Conservation (phyloP, 2,888 invertebrate species). For the Dynastes tityus region DNA sequence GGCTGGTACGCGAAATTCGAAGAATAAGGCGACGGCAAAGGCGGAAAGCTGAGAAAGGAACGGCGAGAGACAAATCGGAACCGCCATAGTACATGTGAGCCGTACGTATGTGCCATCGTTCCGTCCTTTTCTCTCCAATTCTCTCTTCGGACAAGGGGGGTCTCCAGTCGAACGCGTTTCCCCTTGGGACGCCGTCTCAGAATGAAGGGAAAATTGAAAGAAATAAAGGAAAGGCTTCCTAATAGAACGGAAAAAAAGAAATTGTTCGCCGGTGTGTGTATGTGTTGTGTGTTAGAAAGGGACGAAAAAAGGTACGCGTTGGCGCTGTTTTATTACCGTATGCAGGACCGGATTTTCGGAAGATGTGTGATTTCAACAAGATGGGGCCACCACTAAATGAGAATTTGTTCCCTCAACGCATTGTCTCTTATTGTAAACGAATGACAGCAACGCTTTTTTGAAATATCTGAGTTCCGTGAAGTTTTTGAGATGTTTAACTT, state of each 20-base stretch:
- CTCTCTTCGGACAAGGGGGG: slow-evolving; percentile 8
- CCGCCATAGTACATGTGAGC: neutral
- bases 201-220: slow-evolving; percentile 74
- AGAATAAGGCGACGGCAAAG: slow-evolving; percentile 8
- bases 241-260: slow-evolving; percentile 67
- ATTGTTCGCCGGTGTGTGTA: slow-evolving; percentile 57
- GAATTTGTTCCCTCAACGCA: neutral
- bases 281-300: slow-evolving; percentile 51
- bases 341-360: slow-evolving; percentile 1
- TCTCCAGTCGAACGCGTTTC: slow-evolving; percentile 55
- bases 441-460: too few species aligned
- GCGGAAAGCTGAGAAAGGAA: slow-evolving; percentile 35
- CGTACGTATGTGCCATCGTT: slow-evolving; percentile 25
- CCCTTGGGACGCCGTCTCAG: slow-evolving; percentile 66
- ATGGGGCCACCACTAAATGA: neutral
- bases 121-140: neutral
- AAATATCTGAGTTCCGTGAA: too few species aligned
- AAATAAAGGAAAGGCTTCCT: slow-evolving; percentile 68
- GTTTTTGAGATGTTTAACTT: too few species aligned
- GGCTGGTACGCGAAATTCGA: neutral
- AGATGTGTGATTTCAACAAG: neutral
- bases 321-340: neutral
- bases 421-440: neutral
- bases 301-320: slow-evolving; percentile 22
- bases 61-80: slow-evolving; percentile 36